Evolutionary conservation across 2,888 invertebrate genomes (phyloP).

Genomic region (Nemapogon koenigi): DNA sequence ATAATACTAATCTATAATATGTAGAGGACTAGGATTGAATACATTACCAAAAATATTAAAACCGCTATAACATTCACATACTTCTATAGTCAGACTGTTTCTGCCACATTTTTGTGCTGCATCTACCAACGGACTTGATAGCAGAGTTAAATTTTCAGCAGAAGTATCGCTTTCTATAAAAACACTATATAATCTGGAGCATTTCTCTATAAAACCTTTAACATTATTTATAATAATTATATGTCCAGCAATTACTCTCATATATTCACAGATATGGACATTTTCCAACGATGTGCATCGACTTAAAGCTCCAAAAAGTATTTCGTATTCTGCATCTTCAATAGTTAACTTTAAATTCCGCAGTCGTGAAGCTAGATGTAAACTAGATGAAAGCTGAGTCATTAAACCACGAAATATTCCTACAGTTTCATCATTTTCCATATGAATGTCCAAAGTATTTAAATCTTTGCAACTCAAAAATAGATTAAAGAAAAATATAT

Average conservation of each 20-base stretch:
- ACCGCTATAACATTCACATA: slow-evolving; percentile 25
- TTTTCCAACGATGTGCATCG: slow-evolving; percentile 25
- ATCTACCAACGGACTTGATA: slow-evolving; percentile 21
- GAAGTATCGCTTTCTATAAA: slow-evolving; percentile 28
- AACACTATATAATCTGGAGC: slow-evolving; percentile 25
- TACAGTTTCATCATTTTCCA: too few species aligned
- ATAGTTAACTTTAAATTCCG: slow-evolving; percentile 27
- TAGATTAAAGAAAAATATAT: slow-evolving; percentile 23
- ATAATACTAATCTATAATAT: slow-evolving; percentile 17
- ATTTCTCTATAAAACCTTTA: slow-evolving; percentile 20
- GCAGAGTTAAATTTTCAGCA: slow-evolving; percentile 21
- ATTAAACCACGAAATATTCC: too few species aligned
- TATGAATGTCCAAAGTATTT: slow-evolving; percentile 25
- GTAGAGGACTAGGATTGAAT: slow-evolving; percentile 31
- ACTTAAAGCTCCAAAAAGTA: slow-evolving; percentile 23
- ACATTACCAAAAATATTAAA: slow-evolving; percentile 31
- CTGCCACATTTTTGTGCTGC: slow-evolving; percentile 21
- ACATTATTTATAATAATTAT: slow-evolving; percentile 17
- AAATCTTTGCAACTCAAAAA: slow-evolving; percentile 23
- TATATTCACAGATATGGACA: slow-evolving; percentile 28
- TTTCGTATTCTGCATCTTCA: slow-evolving; percentile 26
- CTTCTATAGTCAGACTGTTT: slow-evolving; percentile 24
- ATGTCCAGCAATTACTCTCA: slow-evolving; percentile 18
- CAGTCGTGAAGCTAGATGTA: slow-evolving; percentile 21
- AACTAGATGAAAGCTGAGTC: slow-evolving; percentile 19